These are phyloP conservation scores for Toxotes lorentzi DNA, from an alignment of 2,797 vertebrate species.

Conservation along the genomic window DNA sequence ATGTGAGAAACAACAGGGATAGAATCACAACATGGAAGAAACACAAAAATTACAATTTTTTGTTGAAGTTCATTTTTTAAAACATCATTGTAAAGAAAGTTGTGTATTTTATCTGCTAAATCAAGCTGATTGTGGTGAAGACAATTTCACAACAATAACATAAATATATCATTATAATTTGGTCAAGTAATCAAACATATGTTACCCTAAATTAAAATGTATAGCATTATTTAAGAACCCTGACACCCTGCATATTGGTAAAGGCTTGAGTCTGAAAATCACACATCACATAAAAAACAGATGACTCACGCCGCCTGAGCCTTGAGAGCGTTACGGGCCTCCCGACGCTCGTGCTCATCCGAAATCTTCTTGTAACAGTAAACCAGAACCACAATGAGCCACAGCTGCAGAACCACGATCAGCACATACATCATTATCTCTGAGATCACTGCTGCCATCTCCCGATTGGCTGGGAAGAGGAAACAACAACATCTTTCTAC, in stretches of 20 bases:
- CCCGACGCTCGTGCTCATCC: constrained; percentile 85
- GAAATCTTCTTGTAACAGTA: constrained; percentile 93
- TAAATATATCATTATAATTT: background rate
- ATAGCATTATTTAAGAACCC: background rate
- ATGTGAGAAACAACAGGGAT: background rate
- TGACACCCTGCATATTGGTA: background rate
- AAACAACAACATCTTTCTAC: background rate
- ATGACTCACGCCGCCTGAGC: constrained; percentile 73
- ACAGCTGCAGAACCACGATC: constrained; percentile 91
- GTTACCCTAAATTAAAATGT: background rate
- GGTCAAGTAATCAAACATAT: background rate
- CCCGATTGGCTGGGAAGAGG: constrained; percentile 84
- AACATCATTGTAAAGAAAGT: background rate
- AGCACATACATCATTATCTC: constrained; percentile 95
- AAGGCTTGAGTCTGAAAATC: background rate
- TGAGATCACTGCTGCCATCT: constrained; percentile 88
- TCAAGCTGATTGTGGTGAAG: background rate
- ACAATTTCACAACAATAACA: background rate
- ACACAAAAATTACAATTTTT: background rate
- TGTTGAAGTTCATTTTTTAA: background rate
- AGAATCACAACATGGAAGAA: background rate
- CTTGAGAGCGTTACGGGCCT: constrained; percentile 75
- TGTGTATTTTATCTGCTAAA: background rate
- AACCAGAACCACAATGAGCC: constrained; percentile 90
- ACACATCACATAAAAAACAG: background rate